phyloP scores from a whole-genome alignment of 2,888 invertebrate genomes.

The Nephrocerus scutellatus region DNA sequence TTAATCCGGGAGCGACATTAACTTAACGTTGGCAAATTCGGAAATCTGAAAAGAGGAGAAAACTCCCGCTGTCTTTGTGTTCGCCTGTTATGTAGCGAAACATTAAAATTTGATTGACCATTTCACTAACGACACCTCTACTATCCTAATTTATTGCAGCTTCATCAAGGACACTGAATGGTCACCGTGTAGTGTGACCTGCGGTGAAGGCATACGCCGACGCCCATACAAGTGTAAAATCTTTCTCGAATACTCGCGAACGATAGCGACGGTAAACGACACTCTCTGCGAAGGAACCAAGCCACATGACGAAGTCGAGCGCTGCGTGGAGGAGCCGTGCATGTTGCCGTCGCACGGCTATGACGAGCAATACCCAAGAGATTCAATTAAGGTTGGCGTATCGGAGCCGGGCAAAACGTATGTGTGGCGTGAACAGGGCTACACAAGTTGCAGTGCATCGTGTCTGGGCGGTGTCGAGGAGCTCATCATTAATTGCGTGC shows the following conservation, averaged over 20 bases:
- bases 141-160: constrained; percentile 51
- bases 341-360: constrained; percentile 56
- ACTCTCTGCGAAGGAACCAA: constrained; percentile 80
- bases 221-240: constrained; percentile 91
- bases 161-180: constrained; percentile 84
- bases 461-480: constrained; percentile 87
- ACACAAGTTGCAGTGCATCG: constrained; percentile 88
- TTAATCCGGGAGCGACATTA: too few relatives aligned
- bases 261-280: constrained; percentile 81
- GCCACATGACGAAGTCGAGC: constrained; percentile 72
- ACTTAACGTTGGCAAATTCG: too few relatives aligned
- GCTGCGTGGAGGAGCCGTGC: constrained; percentile 74
- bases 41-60: too few relatives aligned
- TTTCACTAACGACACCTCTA: too few relatives aligned
- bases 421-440: constrained; percentile 84
- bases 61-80: too few relatives aligned
- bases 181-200: constrained; percentile 86
- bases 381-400: constrained; percentile 58
- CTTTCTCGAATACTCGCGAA: constrained; percentile 83
- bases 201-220: constrained; percentile 82
- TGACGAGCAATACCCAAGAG: constrained; percentile 45
- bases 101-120: too few relatives aligned
- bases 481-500: constrained; percentile 78
- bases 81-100: too few relatives aligned
- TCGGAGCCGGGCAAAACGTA: constrained; percentile 73